These are phyloP conservation scores for Crotalus tigris DNA, from an alignment of 2,113 vertebrate genomes.

Conservation along the genomic window DNA sequence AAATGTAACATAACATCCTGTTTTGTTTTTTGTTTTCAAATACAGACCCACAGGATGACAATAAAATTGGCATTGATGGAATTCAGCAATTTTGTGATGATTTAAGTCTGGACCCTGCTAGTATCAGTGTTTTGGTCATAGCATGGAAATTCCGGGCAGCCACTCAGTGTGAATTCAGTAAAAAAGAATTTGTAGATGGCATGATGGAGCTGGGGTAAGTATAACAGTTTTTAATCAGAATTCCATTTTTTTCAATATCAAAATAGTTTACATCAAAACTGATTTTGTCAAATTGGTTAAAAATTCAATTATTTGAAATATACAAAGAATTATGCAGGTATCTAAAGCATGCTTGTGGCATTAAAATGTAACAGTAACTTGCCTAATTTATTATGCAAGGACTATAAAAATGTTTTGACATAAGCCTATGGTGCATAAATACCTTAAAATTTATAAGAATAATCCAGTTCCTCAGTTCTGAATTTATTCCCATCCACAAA, in stretches of 20 bases:
- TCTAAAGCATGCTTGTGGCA: not conserved
- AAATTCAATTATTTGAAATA: not conserved
- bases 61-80: constrained; percentile 94
- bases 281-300: not conserved
- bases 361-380: not conserved
- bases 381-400: not conserved
- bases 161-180: constrained; percentile 95
- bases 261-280: not conserved
- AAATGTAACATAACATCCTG: not conserved
- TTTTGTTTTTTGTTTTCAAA: constrained; percentile 40
- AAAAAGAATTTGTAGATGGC: constrained; percentile 93
- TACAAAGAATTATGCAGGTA: not conserved
- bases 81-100: constrained; percentile 97
- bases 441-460: not conserved
- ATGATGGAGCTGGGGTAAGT: constrained; percentile 94
- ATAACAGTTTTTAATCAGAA: not conserved
- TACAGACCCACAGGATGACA: constrained; percentile 94
- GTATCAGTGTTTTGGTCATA: constrained; percentile 88
- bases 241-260: not conserved
- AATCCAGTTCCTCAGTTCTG: not conserved
- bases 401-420: not conserved
- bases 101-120: constrained; percentile 87
- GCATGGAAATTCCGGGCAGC: constrained; percentile 95
- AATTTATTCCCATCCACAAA: not conserved
- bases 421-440: not conserved